phyloP scores from a whole-genome alignment of 2,797 vertebrate species.

The Pseudochaenichthys georgianus region DNA sequence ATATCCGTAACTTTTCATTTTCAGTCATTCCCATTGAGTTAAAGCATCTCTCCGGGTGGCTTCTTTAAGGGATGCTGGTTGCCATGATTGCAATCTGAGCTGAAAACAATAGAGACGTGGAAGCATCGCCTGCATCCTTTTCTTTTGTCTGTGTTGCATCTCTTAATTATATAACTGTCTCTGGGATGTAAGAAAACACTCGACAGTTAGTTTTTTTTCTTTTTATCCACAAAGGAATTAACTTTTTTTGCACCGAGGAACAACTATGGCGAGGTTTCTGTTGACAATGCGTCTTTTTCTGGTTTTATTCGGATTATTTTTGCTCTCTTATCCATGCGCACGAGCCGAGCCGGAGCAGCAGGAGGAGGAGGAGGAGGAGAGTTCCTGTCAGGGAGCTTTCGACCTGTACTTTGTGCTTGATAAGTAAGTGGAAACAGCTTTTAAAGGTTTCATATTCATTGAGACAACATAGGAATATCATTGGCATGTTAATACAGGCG shows the following conservation, averaged over 20 bases:
- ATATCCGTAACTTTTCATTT: not conserved
- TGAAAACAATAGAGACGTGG: constrained; percentile 25
- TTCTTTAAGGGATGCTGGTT: constrained; percentile 19
- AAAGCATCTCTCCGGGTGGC: constrained; percentile 19
- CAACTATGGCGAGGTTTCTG: constrained; percentile 66
- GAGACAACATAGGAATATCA: not conserved
- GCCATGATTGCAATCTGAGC: constrained; percentile 49
- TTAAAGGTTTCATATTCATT: not conserved
- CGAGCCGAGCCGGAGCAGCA: constrained; percentile 75
- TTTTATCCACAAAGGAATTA: constrained; percentile 43
- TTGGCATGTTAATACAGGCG: not conserved
- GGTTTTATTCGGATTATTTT: constrained; percentile 80
- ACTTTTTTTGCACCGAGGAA: constrained; percentile 2
- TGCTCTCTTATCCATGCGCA: constrained; percentile 63
- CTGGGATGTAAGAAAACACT: constrained; percentile 63
- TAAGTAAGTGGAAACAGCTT: constrained; percentile 88
- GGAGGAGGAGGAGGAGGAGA: constrained; percentile 83
- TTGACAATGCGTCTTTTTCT: constrained; percentile 56
- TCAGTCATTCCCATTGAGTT: not conserved
- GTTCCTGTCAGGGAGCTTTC: constrained; percentile 92
- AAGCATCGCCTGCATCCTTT: constrained; percentile 52
- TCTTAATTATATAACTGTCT: constrained; percentile 19
- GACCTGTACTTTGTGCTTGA: constrained; percentile 95
- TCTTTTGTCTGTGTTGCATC: constrained; percentile 53
- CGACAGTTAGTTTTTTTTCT: not conserved